Evolutionary conservation across 2,113 vertebrate genomes (phyloP).

Genomic region (Rhea pennata): DNA sequence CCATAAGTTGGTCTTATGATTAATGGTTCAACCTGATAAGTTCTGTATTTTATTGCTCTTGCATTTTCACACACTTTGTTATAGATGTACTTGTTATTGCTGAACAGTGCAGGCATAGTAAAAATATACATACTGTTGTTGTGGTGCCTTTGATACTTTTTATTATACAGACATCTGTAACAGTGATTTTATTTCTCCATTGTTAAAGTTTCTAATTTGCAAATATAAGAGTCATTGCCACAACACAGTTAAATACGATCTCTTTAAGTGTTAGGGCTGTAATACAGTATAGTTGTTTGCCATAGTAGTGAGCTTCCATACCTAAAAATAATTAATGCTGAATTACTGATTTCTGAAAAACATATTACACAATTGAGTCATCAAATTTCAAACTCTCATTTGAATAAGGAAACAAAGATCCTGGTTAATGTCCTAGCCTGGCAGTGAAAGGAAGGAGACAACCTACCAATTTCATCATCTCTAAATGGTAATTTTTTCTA

Average conservation of each 20-base stretch:
- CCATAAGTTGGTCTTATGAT: conserved; percentile 69
- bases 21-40: conserved; percentile 53
- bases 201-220: conserved; percentile 69
- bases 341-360: conserved; percentile 27
- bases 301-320: not conserved
- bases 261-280: not conserved
- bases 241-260: conserved; percentile 53
- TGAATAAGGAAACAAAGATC: not conserved
- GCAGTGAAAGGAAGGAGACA: not conserved
- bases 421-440: not conserved
- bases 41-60: conserved; percentile 72
- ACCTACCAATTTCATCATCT: not conserved
- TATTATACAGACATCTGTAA: conserved; percentile 60
- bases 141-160: conserved; percentile 61
- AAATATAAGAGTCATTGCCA: not conserved
- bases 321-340: not conserved
- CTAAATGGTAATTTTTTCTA: not conserved
- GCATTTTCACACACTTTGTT: conserved; percentile 40
- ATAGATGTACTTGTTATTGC: conserved; percentile 44
- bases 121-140: conserved; percentile 60
- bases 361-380: not conserved
- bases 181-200: conserved; percentile 68
- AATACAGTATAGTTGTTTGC: conserved; percentile 34
- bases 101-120: conserved; percentile 11
- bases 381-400: not conserved